These are phyloP conservation scores for Eupeodes luniger DNA, from an alignment of 2,888 invertebrate species.

Conservation along the genomic window DNA sequence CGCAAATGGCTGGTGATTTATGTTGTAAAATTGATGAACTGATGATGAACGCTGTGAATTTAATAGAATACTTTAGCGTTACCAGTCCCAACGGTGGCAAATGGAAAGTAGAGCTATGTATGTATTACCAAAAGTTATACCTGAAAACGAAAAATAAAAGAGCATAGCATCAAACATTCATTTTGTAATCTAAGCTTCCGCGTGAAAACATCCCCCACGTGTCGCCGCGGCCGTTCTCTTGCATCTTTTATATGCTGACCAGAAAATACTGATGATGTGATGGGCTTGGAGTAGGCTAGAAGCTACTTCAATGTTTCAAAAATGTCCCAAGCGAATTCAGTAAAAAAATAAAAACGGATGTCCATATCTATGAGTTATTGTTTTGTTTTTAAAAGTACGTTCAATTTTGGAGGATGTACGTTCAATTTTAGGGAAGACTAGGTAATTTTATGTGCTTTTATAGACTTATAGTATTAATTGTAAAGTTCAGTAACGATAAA, in stretches of 20 bases:
- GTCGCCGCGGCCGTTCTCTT: slow-evolving; percentile 70
- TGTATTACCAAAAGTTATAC: neutral
- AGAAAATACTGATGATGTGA: slow-evolving; percentile 48
- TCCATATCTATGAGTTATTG: neutral
- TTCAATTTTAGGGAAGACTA: no score
- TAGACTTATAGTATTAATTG: no score
- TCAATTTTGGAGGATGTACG: neutral
- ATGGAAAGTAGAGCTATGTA: neutral
- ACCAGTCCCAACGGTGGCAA: neutral
- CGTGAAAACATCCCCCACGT: slow-evolving; percentile 81
- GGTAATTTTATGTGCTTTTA: no score
- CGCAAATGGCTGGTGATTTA: slow-evolving; percentile 60
- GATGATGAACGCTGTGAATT: slow-evolving; percentile 11
- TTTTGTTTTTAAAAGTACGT: neutral
- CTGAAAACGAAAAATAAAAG: slow-evolving; percentile 57
- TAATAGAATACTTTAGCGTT: neutral
- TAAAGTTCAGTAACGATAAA: no score
- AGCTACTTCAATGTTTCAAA: neutral
- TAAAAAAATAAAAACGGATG: neutral
- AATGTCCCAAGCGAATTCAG: neutral
- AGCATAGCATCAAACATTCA: slow-evolving; percentile 83
- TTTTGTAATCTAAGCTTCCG: slow-evolving; percentile 84
- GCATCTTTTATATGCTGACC: slow-evolving; percentile 81
- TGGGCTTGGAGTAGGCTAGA: slow-evolving; percentile 10
- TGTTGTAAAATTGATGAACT: slow-evolving; percentile 30